phyloP scores from a whole-genome alignment of 2,888 invertebrate genomes.

The Digitonthophagus gazella region DNA sequence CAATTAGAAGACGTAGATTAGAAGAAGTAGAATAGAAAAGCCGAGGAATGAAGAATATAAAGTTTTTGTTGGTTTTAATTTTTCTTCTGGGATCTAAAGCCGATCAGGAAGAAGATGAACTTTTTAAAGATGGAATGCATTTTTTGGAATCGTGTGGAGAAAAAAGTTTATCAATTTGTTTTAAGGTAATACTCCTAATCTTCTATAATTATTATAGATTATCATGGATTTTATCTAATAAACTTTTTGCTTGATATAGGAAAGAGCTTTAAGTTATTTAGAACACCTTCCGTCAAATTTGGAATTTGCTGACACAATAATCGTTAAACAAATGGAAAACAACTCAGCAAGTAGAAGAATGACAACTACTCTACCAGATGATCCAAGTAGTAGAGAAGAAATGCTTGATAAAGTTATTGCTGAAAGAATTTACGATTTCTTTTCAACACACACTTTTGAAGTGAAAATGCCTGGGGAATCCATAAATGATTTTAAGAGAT shows the following conservation, averaged over 20 bases:
- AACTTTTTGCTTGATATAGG: conserved; percentile 56
- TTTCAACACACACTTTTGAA: conserved; percentile 76
- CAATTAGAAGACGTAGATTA: too few species aligned
- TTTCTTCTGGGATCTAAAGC: conserved; percentile 46
- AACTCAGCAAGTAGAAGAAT: conserved; percentile 38
- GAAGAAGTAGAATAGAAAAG: background rate
- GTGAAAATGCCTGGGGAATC: conserved; percentile 75
- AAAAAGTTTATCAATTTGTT: conserved; percentile 66
- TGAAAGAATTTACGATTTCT: conserved; percentile 72
- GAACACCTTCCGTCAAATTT: conserved; percentile 62
- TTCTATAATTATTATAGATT: too few species aligned
- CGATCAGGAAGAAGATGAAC: conserved; percentile 54
- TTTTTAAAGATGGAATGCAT: conserved; percentile 63
- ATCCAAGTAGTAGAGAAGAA: conserved; percentile 69
- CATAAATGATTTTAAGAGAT: conserved; percentile 70
- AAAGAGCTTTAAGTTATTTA: conserved; percentile 68
- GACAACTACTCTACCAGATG: conserved; percentile 62
- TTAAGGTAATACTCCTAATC: too few species aligned
- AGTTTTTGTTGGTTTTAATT: conserved; percentile 47
- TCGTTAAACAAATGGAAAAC: conserved; percentile 53
- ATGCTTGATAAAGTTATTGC: conserved; percentile 71
- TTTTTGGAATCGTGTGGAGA: conserved; percentile 71
- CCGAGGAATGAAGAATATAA: conserved; percentile 18
- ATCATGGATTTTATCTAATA: background rate
- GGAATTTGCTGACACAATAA: conserved; percentile 63